Evolutionary conservation across 2,888 invertebrate species (phyloP), one percentile per base, ranked within the genome.

Genomic region (Sarcophaga carnaria): DNA sequence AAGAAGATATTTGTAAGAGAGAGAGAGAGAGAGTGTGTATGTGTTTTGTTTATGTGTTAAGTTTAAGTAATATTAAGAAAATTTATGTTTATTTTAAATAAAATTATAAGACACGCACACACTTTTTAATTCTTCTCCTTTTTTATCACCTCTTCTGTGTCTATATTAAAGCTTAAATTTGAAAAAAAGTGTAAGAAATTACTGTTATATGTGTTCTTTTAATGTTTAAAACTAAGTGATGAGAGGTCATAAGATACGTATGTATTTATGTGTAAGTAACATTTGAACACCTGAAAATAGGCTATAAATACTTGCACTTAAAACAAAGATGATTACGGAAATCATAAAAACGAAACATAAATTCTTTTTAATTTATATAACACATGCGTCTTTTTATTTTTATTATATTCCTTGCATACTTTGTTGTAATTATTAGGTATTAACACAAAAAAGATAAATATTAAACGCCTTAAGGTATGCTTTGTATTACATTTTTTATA

Each of bases 1-100:
- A 54, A 14, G 54, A 14, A 54, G 5, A 54, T 54, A 54, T 54
- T 14, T 54, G 54, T 54, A 54, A 12, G 17, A 14, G 54, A 4
- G 54, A 14, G 37, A 12, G 14, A 54, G 12, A 20, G 59, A 60
- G 20, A n/a, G 76, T 62, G 62, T 74, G 67, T 74, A 78, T 67
- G 47, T 54, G 75, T 60, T 37, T 71, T 72, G 62, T 70, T 69
- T 74, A 54, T 82, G 76, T 75, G 60, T 72, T 60, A 81, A 75
- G 59, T 83, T 80, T 71, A 77, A 75, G 70, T 75, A 83, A 88
- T 89, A 90, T 90, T 89, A 91, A 90, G 91, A 90, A 90, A 91
- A 92, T 91, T 92, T 92, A 92, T 92, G 92, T 90, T 90, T 90
- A 91, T 90, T 90, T 91, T 91, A 91, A 90, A 91, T 91, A 90